phyloP scores from a whole-genome alignment of 2,888 invertebrate species.

The Agrilus cyanescens region DNA sequence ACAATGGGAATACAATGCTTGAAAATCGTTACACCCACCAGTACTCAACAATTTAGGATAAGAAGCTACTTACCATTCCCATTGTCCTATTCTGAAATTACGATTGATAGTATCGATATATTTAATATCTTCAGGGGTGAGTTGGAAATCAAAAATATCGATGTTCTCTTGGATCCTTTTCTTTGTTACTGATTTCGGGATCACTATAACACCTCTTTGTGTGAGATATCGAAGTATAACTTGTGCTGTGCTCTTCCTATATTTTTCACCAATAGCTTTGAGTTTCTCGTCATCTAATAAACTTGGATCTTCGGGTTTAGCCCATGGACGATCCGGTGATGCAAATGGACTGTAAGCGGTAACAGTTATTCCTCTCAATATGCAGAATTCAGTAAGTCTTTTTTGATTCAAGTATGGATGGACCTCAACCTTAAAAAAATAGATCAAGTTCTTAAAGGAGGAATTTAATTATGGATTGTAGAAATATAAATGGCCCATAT shows the following conservation, averaged over 20 bases:
- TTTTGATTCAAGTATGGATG: constrained; percentile 29
- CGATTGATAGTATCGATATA: constrained; percentile 48
- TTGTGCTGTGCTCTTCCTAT: constrained; percentile 38
- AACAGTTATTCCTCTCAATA: constrained; percentile 33
- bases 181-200: constrained; percentile 51
- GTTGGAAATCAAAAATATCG: constrained; percentile 48
- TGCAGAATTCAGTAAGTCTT: constrained; percentile 37
- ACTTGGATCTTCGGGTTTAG: constrained; percentile 32
- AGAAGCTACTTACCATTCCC: too few relatives aligned
- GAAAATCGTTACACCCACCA: too few relatives aligned
- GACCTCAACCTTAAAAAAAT: constrained; percentile 24
- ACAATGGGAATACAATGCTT: too few relatives aligned
- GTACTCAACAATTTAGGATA: too few relatives aligned
- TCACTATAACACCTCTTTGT: constrained; percentile 41
- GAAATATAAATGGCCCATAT: too few relatives aligned
- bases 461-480: too few relatives aligned
- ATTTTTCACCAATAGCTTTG: constrained; percentile 33
- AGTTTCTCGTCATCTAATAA: constrained; percentile 37
- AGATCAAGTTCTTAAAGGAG: too few relatives aligned
- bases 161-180: constrained; percentile 47
- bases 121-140: constrained; percentile 35
- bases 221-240: constrained; percentile 36
- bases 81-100: constrained; percentile 40
- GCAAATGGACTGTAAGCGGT: constrained; percentile 46
- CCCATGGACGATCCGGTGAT: constrained; percentile 39